Evolutionary conservation across 2,113 vertebrate genomes (phyloP).

Genomic region (Glareola pratincola): DNA sequence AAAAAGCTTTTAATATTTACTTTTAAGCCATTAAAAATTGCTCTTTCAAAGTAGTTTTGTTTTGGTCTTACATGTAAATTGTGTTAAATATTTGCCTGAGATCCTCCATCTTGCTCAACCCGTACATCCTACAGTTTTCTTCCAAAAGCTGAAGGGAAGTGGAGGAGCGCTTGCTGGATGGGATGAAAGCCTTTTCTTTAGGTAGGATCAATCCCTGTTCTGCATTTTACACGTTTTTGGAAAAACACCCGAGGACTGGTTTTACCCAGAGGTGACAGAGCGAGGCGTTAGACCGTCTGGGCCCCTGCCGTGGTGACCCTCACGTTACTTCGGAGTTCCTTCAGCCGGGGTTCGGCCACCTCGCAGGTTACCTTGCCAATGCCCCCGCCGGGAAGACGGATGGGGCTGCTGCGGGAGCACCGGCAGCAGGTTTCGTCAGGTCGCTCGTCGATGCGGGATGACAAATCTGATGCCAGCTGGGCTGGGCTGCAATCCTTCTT

Average conservation of each 20-base stretch:
- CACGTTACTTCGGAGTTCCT: background rate
- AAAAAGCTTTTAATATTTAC: background rate
- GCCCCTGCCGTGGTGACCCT: background rate
- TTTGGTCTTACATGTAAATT: background rate
- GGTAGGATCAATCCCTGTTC: background rate
- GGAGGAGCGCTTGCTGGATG: background rate
- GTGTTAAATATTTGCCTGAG: background rate
- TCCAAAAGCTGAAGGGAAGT: background rate
- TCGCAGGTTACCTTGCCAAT: background rate
- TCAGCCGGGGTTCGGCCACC: background rate
- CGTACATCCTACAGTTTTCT: fast-evolving
- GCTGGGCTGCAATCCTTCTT: background rate
- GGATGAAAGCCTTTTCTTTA: background rate
- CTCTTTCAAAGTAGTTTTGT: background rate
- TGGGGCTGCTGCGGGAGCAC: background rate
- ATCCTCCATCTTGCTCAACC: background rate
- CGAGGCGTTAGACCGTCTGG: background rate
- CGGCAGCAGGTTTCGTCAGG: fast-evolving
- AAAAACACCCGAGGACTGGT: background rate
- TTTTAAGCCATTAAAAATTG: background rate
- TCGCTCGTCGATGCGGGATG: background rate
- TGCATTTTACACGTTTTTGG: background rate
- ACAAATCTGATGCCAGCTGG: background rate
- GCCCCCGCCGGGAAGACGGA: background rate
- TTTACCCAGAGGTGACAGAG: background rate